Percentiles rank a stretch among this genome's conserved stretches.
These are phyloP conservation scores for Podarcis raffonei DNA, from an alignment of 2,113 vertebrate genomes.

Conservation along the genomic window DNA sequence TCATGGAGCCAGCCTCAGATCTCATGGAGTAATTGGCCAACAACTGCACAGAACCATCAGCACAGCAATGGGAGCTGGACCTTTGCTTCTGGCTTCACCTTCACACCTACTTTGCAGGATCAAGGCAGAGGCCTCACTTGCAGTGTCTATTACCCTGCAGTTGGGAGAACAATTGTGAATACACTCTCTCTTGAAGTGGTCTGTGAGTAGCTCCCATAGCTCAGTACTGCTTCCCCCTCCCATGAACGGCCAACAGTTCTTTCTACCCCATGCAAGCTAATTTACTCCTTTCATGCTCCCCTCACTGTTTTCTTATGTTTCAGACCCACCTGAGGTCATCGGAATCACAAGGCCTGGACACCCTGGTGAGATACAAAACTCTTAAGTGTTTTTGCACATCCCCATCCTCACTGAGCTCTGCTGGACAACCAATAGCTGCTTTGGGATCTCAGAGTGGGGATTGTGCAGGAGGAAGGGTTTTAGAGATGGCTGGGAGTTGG, in stretches of 20 bases:
- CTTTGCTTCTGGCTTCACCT: not conserved
- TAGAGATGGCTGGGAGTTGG: not conserved
- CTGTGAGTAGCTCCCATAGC: not conserved
- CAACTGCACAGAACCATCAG: not conserved
- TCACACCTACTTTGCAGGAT: not conserved
- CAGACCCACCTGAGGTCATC: not conserved
- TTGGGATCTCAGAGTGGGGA: too few species aligned
- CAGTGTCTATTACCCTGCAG: not conserved
- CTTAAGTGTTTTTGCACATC: not conserved
- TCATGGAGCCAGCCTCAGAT: not conserved
- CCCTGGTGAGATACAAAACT: not conserved
- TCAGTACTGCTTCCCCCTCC: too few species aligned
- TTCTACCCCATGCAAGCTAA: too few species aligned
- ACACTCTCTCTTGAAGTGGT: not conserved
- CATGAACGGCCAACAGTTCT: not conserved
- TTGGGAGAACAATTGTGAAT: rapidly evolving
- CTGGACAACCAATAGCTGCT: too few species aligned
- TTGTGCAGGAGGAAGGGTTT: not conserved
- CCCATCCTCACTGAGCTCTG: too few species aligned
- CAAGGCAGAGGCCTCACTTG: not conserved
- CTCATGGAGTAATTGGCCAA: not conserved
- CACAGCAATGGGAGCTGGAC: not conserved
- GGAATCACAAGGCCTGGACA: not conserved
- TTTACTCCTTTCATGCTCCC: rapidly evolving
- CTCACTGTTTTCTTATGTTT: not conserved